Evolutionary conservation across 2,888 invertebrate genomes (phyloP).

Genomic region (Latheticus oryzae): DNA sequence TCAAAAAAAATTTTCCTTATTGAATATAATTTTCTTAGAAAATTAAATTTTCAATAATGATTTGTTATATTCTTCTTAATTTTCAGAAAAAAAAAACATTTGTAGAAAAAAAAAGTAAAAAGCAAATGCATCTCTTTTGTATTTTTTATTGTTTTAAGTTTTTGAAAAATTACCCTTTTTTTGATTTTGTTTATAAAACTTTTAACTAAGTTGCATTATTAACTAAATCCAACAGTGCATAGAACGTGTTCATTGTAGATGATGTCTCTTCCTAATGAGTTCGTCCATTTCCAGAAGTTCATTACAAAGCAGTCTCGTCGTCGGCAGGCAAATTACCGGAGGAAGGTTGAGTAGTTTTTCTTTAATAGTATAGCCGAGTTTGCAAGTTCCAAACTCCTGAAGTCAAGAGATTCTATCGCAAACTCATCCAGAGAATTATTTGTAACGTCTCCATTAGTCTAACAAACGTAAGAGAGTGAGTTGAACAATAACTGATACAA

Average conservation of each 20-base stretch:
- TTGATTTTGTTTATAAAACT: no score
- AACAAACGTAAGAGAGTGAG: conserved; percentile 25
- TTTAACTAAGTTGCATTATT: no score
- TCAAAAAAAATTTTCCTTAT: no score
- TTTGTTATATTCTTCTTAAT: no score
- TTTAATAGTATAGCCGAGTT: conserved; percentile 28
- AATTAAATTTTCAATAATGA: no score
- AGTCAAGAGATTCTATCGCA: conserved; percentile 40
- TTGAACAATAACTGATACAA: conserved; percentile 27
- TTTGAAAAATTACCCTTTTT: no score
- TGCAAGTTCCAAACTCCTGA: conserved; percentile 38
- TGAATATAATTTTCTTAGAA: no score
- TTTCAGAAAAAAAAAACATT: no score
- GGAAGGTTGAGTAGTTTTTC: conserved; percentile 26
- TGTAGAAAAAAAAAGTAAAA: no score
- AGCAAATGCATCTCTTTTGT: no score
- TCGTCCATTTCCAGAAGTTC: conserved; percentile 23
- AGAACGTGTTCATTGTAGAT: background rate
- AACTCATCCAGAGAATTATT: conserved; percentile 25
- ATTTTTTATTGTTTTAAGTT: no score
- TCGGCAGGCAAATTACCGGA: conserved; percentile 17
- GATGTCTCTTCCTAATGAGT: background rate
- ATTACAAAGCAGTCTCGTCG: conserved; percentile 13
- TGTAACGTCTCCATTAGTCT: conserved; percentile 16
- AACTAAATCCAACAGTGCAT: no score